Percentiles rank a stretch among this genome's conserved stretches.
These are phyloP conservation scores for Philypnodon macrostomus DNA, from an alignment of 2,797 vertebrate genomes.

Conservation along the genomic window DNA sequence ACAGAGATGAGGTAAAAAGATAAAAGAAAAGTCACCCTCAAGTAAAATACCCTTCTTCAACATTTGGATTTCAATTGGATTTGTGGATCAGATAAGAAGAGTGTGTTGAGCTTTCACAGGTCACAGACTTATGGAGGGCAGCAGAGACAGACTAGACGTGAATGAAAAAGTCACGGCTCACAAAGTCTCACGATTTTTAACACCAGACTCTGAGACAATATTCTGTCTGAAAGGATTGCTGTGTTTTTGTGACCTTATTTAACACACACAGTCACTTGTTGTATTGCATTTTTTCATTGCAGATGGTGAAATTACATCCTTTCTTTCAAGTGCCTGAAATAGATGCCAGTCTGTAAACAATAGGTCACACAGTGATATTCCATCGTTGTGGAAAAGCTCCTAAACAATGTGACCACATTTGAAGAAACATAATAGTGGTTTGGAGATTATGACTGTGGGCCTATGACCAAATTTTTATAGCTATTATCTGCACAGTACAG, in stretches of 20 bases:
- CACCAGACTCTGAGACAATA: constrained; percentile 19
- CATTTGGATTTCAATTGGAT: constrained; percentile 40
- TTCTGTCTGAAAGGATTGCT: constrained; percentile 31
- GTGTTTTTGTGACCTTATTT: constrained; percentile 28
- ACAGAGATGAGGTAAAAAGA: not conserved
- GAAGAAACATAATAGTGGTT: too few species aligned
- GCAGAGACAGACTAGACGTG: constrained; percentile 32
- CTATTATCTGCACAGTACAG: too few species aligned
- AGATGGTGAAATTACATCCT: too few species aligned
- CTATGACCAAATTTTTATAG: too few species aligned
- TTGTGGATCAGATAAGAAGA: constrained; percentile 46
- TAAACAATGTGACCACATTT: constrained; percentile 1
- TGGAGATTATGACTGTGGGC: too few species aligned
- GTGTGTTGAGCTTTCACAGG: constrained; percentile 34
- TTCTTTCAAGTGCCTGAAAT: too few species aligned
- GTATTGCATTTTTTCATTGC: not conserved
- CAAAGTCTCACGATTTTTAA: constrained; percentile 19
- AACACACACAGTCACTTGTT: constrained; percentile 24
- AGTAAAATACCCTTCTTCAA: constrained; percentile 41
- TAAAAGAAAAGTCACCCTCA: constrained; percentile 37
- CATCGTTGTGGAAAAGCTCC: too few species aligned
- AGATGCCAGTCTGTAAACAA: too few species aligned
- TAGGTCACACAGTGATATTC: too few species aligned
- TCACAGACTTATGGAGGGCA: constrained; percentile 28
- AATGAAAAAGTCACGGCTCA: constrained; percentile 41